phyloP scores from a whole-genome alignment of 2,797 vertebrate genomes.

The Xiphophorus birchmanni region DNA sequence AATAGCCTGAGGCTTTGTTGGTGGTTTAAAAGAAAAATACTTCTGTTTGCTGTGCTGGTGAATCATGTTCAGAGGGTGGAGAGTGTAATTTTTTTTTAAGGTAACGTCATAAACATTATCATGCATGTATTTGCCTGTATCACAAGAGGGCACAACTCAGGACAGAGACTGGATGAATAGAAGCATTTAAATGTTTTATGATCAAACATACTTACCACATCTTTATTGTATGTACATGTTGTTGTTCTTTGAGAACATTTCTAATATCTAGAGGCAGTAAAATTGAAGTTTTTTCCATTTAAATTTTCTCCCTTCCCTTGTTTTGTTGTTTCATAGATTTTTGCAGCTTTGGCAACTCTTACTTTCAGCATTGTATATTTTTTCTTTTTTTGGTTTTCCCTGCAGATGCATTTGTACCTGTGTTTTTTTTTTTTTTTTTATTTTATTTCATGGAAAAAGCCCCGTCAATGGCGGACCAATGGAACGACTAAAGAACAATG shows the following conservation, averaged over 20 bases:
- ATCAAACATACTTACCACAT: not conserved
- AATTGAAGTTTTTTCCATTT: not conserved
- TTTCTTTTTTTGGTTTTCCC: not conserved
- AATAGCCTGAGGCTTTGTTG: slow-evolving; percentile 35
- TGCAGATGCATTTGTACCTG: not conserved
- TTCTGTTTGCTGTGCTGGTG: slow-evolving; percentile 27
- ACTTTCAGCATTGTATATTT: not conserved
- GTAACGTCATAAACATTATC: slow-evolving; percentile 13
- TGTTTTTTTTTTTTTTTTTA: not conserved
- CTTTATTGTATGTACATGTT: not conserved
- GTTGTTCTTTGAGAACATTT: not conserved
- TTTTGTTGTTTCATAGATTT: slow-evolving; percentile 46
- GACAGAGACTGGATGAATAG: not conserved
- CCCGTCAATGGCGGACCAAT: slow-evolving; percentile 4
- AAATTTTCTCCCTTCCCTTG: slow-evolving; percentile 3
- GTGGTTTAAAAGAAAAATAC: slow-evolving; percentile 34
- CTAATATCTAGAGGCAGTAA: not conserved
- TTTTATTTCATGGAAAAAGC: slow-evolving; percentile 10
- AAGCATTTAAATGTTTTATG: not conserved
- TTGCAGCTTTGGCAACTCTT: slow-evolving; percentile 15
- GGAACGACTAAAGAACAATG: slow-evolving; percentile 50
- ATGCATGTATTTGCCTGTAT: slow-evolving; percentile 7
- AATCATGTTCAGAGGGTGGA: slow-evolving; percentile 31
- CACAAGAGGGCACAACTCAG: not conserved
- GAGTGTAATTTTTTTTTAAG: not conserved